Percentiles rank a stretch among this genome's conserved stretches.
phyloP scores from a whole-genome alignment of 2,888 invertebrate genomes.

The Macaria notata region DNA sequence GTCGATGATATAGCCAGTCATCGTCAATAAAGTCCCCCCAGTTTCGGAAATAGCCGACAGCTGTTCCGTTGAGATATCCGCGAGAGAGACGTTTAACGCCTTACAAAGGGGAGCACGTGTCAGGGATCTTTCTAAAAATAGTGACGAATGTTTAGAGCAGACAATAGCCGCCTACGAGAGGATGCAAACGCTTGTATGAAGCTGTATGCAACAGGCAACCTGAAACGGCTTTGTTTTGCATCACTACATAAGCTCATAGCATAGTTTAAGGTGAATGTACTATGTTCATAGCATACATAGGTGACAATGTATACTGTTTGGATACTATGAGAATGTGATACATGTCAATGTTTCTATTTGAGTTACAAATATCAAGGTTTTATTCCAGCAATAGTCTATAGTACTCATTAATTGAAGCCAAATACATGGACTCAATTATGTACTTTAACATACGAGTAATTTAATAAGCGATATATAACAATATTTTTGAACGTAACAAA shows the following conservation, averaged over 20 bases:
- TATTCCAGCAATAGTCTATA: too few relatives aligned
- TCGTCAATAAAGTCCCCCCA: constrained; percentile 57
- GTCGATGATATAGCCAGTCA: constrained; percentile 38
- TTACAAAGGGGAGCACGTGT: constrained; percentile 53
- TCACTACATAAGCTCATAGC: too few relatives aligned
- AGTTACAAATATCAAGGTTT: too few relatives aligned
- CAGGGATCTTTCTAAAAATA: constrained; percentile 35
- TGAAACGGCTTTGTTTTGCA: constrained; percentile 2
- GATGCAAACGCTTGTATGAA: constrained; percentile 7
- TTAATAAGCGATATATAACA: too few relatives aligned
- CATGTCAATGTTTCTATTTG: too few relatives aligned
- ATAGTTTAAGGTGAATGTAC: too few relatives aligned
- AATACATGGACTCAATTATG: too few relatives aligned
- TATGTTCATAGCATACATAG: too few relatives aligned
- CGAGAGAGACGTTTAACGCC: constrained; percentile 58
- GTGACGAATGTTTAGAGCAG: constrained; percentile 23
- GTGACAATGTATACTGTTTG: too few relatives aligned
- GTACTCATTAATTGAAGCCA: too few relatives aligned
- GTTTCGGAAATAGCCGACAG: constrained; percentile 75
- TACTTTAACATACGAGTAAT: too few relatives aligned
- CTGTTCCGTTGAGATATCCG: constrained; percentile 64
- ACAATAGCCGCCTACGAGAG: constrained; percentile 25
- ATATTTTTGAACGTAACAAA: neutral
- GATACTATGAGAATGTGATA: too few relatives aligned
- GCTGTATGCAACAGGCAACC: constrained; percentile 14